Percentiles rank a stretch among this genome's conserved stretches.
Conservation (phyloP, 2,888 invertebrate species). For the Lasioglossum leucozonium region DNA sequence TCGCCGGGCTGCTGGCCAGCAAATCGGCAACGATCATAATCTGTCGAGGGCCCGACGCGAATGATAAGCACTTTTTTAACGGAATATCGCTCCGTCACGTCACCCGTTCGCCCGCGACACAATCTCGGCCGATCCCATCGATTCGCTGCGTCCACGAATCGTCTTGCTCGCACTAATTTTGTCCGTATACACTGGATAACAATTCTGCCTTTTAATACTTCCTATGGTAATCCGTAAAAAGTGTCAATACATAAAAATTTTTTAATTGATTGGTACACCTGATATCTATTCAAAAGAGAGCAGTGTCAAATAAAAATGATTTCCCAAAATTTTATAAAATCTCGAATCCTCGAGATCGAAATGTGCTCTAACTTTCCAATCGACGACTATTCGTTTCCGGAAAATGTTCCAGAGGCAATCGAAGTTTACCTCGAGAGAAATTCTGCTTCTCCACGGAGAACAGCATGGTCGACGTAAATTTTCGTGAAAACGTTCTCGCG, state of each 20-base stretch:
- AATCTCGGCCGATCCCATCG: constrained; percentile 1
- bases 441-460: neutral
- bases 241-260: too few species aligned
- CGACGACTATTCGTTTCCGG: neutral
- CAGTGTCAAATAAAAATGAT: neutral
- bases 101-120: neutral
- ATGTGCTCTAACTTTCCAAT: neutral
- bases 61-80: constrained; percentile 39
- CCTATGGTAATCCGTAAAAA: too few species aligned
- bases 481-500: neutral
- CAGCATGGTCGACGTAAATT: neutral
- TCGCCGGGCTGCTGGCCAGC: constrained; percentile 41
- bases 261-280: too few species aligned
- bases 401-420: neutral
- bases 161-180: neutral
- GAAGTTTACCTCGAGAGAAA: neutral
- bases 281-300: too few species aligned
- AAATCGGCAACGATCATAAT: constrained; percentile 58
- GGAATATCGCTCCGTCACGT: neutral
- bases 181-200: neutral
- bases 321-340: neutral
- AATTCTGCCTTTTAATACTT: neutral
- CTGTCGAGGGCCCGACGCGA: constrained; percentile 46
- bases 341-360: too few species aligned
- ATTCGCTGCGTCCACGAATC: neutral